Percentiles rank a stretch among this genome's conserved stretches.
Evolutionary conservation across 2,888 invertebrate species (phyloP).

Genomic region (Eristalis arbustorum): DNA sequence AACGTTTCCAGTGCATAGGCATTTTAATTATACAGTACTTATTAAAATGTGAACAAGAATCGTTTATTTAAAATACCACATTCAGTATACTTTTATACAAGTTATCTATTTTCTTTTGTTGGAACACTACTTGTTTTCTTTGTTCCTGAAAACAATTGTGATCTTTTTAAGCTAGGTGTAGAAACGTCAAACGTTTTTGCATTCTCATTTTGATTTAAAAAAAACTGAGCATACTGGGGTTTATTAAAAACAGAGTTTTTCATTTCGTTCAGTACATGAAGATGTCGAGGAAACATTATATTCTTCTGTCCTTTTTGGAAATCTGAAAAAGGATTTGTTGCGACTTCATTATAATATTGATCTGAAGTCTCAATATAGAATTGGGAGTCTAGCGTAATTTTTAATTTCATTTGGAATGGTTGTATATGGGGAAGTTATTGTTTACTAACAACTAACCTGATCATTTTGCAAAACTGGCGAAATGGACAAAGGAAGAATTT

Average conservation of each 20-base stretch:
- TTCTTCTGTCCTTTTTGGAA: constrained; percentile 79
- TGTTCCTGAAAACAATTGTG: constrained; percentile 1
- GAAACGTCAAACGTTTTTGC: constrained; percentile 12
- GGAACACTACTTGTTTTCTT: not conserved
- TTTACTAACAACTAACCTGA: constrained; percentile 75
- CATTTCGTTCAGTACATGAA: constrained; percentile 29
- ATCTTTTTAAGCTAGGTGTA: not conserved
- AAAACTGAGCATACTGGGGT: constrained; percentile 78
- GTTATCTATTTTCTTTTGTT: not conserved
- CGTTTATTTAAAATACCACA: not conserved
- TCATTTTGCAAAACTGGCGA: constrained; percentile 76
- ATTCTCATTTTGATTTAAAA: constrained; percentile 71
- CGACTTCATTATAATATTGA: constrained; percentile 5
- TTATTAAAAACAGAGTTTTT: constrained; percentile 74
- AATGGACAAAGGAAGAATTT: constrained; percentile 75
- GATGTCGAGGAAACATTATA: constrained; percentile 75
- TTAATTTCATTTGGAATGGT: constrained; percentile 2
- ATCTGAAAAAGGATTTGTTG: constrained; percentile 77
- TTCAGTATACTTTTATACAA: not conserved
- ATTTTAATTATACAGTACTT: not conserved
- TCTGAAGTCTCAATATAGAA: not conserved
- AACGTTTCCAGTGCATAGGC: not conserved
- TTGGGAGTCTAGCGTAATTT: constrained; percentile 46
- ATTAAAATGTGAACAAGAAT: not conserved
- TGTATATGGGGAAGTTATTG: constrained; percentile 4